Evolutionary conservation across 2,888 invertebrate genomes (phyloP).

Genomic region (Drosophila barbarae): DNA sequence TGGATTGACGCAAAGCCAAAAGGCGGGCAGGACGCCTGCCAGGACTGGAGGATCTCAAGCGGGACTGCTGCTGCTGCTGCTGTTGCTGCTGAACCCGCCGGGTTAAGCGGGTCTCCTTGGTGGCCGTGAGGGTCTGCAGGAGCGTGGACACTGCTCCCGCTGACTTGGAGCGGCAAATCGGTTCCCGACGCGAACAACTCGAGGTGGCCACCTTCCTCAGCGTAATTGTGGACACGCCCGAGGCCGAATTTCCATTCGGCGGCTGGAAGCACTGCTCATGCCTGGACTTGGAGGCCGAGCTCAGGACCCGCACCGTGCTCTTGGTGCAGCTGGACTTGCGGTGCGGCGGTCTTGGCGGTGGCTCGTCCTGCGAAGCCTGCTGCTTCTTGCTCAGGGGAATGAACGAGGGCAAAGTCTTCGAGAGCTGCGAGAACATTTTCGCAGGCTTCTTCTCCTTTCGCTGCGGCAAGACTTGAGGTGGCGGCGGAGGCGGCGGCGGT

Average conservation of each 20-base stretch:
- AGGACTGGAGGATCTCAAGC: slow-evolving; percentile 76
- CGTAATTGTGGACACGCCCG: slow-evolving; percentile 77
- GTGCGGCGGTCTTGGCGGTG: slow-evolving; percentile 88
- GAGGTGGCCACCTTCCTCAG: slow-evolving; percentile 72
- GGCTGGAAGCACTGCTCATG: slow-evolving; percentile 78
- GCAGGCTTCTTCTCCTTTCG: slow-evolving; percentile 2
- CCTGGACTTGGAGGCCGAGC: slow-evolving; percentile 58
- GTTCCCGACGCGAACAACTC: slow-evolving; percentile 67
- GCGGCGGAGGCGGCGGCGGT: slow-evolving; percentile 15
- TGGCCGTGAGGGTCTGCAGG: slow-evolving; percentile 58
- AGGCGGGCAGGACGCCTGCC: slow-evolving; percentile 58
- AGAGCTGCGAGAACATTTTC: slow-evolving; percentile 82
- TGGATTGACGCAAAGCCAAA: slow-evolving; percentile 73
- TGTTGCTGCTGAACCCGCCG: slow-evolving; percentile 62
- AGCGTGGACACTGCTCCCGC: slow-evolving; percentile 75
- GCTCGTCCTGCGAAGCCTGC: slow-evolving; percentile 44
- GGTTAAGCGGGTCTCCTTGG: slow-evolving; percentile 62
- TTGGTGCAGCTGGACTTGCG: slow-evolving; percentile 86
- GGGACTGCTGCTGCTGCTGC: slow-evolving; percentile 64
- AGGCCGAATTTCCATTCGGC: slow-evolving; percentile 56
- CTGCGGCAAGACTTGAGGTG: slow-evolving; percentile 9
- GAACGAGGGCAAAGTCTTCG: slow-evolving; percentile 83
- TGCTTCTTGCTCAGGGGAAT: slow-evolving; percentile 81
- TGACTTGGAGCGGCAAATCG: slow-evolving; percentile 78
- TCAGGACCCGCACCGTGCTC: slow-evolving; percentile 82